A percentile compares a stretch with the other conserved stretches of the same genome.
Conservation (phyloP, 1,140 invertebrate genomes). For the Radopholus similis region DNA sequence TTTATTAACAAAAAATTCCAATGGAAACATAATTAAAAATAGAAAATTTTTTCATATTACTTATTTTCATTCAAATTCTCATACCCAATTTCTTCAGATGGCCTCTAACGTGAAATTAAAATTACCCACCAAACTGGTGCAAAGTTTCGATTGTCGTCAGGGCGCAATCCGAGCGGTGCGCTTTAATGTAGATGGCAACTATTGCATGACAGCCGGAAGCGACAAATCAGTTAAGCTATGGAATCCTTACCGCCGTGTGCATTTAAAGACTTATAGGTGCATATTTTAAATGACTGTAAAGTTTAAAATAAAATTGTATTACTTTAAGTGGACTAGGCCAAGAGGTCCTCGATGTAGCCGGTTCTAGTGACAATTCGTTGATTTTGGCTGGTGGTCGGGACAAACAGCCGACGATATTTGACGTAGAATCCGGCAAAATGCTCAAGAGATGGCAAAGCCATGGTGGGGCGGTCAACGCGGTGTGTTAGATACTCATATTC, state of each 20-base stretch:
- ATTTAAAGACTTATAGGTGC: conserved; percentile 32
- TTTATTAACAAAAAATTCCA: too few relatives aligned
- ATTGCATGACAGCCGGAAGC: conserved; percentile 35
- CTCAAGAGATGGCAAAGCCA: conserved; percentile 42
- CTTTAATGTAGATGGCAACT: conserved; percentile 49
- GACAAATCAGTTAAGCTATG: conserved; percentile 39
- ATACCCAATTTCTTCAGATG: too few relatives aligned
- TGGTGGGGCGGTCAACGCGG: conserved; percentile 42
- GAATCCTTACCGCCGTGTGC: conserved; percentile 36
- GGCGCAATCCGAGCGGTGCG: conserved; percentile 36
- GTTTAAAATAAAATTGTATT: not conserved
- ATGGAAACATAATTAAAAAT: too few relatives aligned
- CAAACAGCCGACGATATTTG: conserved; percentile 44
- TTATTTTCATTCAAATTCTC: too few relatives aligned
- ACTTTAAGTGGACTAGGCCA: not conserved
- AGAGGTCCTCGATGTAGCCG: conserved; percentile 32
- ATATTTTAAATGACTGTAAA: too few relatives aligned
- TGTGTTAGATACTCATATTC: not conserved
- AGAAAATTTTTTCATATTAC: too few relatives aligned
- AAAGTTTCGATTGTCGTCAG: conserved; percentile 40
- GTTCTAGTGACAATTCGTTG: conserved; percentile 39
- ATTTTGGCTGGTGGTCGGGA: conserved; percentile 42
- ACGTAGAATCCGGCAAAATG: conserved; percentile 49
- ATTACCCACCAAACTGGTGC: conserved; percentile 23
- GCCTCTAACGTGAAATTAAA: too few relatives aligned